Percentiles rank a stretch among this genome's conserved stretches.
phyloP scores from a whole-genome alignment of 2,797 vertebrate genomes.

The Crocidura indochinensis region DNA sequence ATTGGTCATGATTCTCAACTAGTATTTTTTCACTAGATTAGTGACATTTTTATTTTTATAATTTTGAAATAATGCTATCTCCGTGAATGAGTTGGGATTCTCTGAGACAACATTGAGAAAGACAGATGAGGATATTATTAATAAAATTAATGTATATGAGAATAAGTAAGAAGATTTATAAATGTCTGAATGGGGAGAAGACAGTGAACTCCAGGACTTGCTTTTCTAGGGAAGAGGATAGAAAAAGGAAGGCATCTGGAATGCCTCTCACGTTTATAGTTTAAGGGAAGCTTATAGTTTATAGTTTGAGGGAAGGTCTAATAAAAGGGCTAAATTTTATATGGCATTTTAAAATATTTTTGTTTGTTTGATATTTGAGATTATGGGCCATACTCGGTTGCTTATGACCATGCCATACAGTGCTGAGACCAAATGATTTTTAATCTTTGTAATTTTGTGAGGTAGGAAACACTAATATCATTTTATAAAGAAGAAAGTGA shows the following conservation, averaged over 20 bases:
- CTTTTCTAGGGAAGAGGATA: background rate
- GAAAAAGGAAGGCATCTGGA: background rate
- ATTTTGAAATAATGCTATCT: background rate
- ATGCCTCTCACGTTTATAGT: background rate
- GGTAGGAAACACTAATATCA: background rate
- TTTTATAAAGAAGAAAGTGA: constrained; percentile 32
- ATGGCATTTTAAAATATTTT: too few species aligned
- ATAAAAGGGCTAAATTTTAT: background rate
- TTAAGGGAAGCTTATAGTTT: background rate
- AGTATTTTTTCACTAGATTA: background rate
- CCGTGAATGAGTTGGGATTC: background rate
- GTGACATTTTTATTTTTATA: background rate
- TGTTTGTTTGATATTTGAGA: too few species aligned
- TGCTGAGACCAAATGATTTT: background rate
- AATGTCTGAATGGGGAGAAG: background rate
- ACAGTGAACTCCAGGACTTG: background rate
- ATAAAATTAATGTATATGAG: background rate
- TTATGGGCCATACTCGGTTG: too few species aligned
- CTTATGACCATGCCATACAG: too few species aligned
- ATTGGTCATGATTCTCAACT: background rate
- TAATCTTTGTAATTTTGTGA: constrained; percentile 15
- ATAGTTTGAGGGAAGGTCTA: background rate
- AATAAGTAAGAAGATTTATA: background rate
- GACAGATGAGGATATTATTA: background rate
- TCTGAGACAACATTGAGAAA: background rate